phyloP scores from a whole-genome alignment of 2,797 vertebrate genomes.

The Lemur catta region DNA sequence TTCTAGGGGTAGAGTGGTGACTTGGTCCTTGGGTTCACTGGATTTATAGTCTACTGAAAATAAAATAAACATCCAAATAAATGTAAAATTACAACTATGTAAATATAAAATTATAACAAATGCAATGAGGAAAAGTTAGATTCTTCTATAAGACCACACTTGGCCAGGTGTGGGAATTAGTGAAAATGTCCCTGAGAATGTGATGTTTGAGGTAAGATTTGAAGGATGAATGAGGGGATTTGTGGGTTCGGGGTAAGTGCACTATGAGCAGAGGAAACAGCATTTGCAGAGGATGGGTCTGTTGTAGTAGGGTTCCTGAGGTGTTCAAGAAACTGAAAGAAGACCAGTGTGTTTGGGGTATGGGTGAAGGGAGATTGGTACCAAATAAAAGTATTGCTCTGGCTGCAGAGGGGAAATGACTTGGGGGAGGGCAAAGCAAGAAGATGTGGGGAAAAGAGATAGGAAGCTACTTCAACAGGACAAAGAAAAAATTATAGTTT shows the following conservation, averaged over 20 bases:
- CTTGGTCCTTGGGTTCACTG: neutral
- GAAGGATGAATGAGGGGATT: neutral
- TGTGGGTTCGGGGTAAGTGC: fast-evolving
- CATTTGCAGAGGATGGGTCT: neutral
- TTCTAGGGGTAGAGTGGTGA: neutral
- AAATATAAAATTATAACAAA: neutral
- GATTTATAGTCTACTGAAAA: neutral
- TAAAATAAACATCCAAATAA: neutral
- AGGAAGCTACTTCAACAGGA: neutral
- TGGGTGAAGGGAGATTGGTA: neutral
- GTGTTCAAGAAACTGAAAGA: neutral
- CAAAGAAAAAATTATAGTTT: neutral
- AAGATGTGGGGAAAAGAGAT: neutral
- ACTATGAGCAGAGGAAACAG: too few species aligned
- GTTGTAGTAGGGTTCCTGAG: neutral
- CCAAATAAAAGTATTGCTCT: neutral
- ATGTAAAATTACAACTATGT: neutral
- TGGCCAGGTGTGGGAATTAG: neutral
- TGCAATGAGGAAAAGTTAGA: neutral
- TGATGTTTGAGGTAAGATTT: neutral
- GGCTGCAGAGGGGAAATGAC: neutral
- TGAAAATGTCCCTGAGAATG: too few species aligned
- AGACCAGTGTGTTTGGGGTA: neutral
- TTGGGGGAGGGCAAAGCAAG: neutral
- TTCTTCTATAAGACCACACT: neutral